Conservation (phyloP, 2,888 invertebrate genomes). For the Bombylius major region DNA sequence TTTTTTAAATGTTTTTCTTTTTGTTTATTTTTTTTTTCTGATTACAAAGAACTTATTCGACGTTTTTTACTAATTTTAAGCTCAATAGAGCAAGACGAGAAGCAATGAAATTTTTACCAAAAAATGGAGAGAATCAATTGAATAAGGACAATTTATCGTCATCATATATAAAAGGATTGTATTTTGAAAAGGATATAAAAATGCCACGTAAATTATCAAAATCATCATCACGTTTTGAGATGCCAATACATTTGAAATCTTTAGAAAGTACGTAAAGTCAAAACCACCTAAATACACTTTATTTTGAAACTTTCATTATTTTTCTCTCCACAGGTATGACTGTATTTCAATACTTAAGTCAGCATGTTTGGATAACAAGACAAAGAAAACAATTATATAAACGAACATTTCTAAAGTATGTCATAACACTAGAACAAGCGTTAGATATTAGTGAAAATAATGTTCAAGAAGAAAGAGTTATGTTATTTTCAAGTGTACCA, state of each 20-base stretch:
- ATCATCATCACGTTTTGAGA: constrained; percentile 58
- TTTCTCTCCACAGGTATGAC: constrained; percentile 42
- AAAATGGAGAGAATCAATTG: constrained; percentile 14
- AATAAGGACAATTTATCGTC: not conserved
- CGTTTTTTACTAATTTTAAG: constrained; percentile 15
- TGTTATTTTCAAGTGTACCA: constrained; percentile 22
- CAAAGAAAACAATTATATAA: constrained; percentile 43
- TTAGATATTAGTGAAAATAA: constrained; percentile 20
- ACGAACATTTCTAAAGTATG: constrained; percentile 39
- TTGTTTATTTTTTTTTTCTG: too few relatives aligned
- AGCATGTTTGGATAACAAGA: constrained; percentile 50
- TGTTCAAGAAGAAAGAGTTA: constrained; percentile 24
- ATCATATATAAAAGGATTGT: constrained; percentile 1
- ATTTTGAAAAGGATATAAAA: constrained; percentile 29
- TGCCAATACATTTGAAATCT: constrained; percentile 53
- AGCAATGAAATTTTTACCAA: constrained; percentile 27
- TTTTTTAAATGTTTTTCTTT: not conserved
- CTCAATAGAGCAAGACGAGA: constrained; percentile 31
- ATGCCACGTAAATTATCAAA: constrained; percentile 64
- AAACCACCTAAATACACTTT: constrained; percentile 1
- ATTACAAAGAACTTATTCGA: not conserved
- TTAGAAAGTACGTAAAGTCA: constrained; percentile 36
- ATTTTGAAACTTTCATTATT: not conserved
- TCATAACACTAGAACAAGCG: constrained; percentile 26
- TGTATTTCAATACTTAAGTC: constrained; percentile 57